phyloP scores from a whole-genome alignment of 1,140 invertebrate species.

The Tenebrio molitor region DNA sequence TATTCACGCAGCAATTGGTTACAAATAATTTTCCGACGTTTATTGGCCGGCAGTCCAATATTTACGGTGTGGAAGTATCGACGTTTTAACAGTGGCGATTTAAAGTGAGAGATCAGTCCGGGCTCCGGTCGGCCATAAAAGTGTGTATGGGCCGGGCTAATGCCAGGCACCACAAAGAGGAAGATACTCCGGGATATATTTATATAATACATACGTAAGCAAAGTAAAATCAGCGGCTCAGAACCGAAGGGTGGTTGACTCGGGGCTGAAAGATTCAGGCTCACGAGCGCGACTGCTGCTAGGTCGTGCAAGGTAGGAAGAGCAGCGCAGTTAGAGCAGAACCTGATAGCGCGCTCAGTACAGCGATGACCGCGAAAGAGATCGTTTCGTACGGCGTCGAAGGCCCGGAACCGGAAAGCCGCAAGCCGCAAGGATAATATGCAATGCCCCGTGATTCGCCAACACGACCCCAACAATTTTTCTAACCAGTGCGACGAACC shows the following conservation, averaged over 20 bases:
- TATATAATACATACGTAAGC: slow-evolving; percentile 28
- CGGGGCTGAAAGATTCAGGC: background rate
- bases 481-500: no score
- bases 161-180: slow-evolving; percentile 15
- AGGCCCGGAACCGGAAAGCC: slow-evolving; percentile 21
- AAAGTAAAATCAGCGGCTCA: slow-evolving; percentile 26
- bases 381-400: slow-evolving; percentile 36
- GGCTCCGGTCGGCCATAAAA: background rate
- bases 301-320: slow-evolving; percentile 19
- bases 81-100: slow-evolving; percentile 19
- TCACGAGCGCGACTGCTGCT: background rate
- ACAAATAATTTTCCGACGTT: slow-evolving; percentile 16
- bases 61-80: background rate
- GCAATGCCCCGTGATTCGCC: slow-evolving; percentile 1
- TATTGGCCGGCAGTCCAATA: background rate
- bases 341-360: slow-evolving; percentile 54
- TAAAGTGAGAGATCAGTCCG: background rate
- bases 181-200: slow-evolving; percentile 10
- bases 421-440: slow-evolving; percentile 1
- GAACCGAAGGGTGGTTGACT: background rate
- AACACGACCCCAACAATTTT: no score
- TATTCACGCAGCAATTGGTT: slow-evolving; percentile 7
- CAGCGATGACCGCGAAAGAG: slow-evolving; percentile 54
- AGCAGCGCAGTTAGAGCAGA: slow-evolving; percentile 48
- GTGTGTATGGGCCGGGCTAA: background rate